Evolutionary conservation across 2,888 invertebrate species (phyloP), one percentile per base, ranked within the genome.

Genomic region (Neuroscelio doddi): DNA sequence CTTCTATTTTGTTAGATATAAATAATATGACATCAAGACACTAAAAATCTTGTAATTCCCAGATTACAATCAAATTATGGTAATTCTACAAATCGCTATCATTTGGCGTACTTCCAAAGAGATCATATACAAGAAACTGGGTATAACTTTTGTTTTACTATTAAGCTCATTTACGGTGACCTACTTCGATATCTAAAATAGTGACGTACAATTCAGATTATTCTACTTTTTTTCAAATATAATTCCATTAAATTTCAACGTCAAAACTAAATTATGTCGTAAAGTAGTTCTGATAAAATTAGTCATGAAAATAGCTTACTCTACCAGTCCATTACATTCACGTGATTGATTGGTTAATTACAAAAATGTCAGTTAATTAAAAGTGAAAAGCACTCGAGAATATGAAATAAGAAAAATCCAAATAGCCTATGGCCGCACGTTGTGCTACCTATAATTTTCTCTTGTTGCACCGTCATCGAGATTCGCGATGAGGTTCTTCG

Each of bases 391-490:
- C 44, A 44, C 34, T 44, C 50, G 50, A 16, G 49, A 30, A 12
- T 16, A 9, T 46, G 32, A 29, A 36, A 52, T 47, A 42, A 51
- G 52, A 63, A 57, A 57, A 63, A 51, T 64, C 49, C 38, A 24
- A 39, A 51, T 52, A 16, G 39, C 45, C 41, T 56, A 49, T 38
- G 42, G 5, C 50, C 56, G 30, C 17, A 24, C 34, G 41, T n/a
- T n/a, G 51, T 61, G 61, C 65, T 56, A 61, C 56, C 65, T 61
- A 65, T 65, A 65, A 65, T 65, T 65, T 65, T 51, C 39, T 16
- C 12, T 47, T 24, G 34, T 30, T 24, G 45, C 27, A 45, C 29
- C 47, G 47, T 42, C 47, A 39, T 49, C 36, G 38, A 16, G 36
- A 10, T 53, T 12, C 51, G 50, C 24, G 38, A 56, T 38, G 51